A percentile compares a stretch with the other conserved stretches of the same genome.
Conservation (phyloP, 1,140 invertebrate genomes). For the Apis cerana region DNA sequence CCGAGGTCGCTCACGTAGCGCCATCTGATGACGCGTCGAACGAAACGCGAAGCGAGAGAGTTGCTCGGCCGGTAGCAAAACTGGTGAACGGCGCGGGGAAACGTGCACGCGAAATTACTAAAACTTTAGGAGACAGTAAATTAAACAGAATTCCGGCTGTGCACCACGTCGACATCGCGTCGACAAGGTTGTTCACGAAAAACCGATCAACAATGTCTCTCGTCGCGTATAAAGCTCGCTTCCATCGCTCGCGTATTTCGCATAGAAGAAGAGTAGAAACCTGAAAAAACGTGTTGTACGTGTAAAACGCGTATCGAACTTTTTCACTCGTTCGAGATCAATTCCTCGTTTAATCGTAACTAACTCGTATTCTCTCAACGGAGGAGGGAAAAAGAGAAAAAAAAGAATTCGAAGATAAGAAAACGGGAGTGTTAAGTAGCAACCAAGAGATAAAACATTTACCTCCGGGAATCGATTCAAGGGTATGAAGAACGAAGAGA, state of each 20-base stretch:
- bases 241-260: background rate
- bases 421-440: slow-evolving; percentile 2
- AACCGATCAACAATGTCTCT: slow-evolving; percentile 45
- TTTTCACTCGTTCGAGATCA: background rate
- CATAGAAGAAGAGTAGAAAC: background rate
- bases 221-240: slow-evolving; percentile 14
- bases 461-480: slow-evolving; percentile 1
- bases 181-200: slow-evolving; percentile 46
- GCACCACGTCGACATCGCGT: slow-evolving; percentile 39
- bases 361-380: rapidly evolving
- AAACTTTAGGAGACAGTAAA: slow-evolving; percentile 50
- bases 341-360: background rate
- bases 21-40: background rate
- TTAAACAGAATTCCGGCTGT: slow-evolving; percentile 41
- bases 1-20: background rate
- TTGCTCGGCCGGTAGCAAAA: slow-evolving; percentile 8
- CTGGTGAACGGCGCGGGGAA: slow-evolving; percentile 4
- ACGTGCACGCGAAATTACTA: slow-evolving; percentile 46
- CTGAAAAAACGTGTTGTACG: background rate
- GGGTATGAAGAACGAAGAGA: background rate
- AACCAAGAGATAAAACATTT: slow-evolving; percentile 15
- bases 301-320: background rate
- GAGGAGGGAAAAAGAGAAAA: too few species aligned
- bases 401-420: background rate
- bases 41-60: background rate